phyloP scores from a whole-genome alignment of 2,797 vertebrate species.

The Sebastes minor region DNA sequence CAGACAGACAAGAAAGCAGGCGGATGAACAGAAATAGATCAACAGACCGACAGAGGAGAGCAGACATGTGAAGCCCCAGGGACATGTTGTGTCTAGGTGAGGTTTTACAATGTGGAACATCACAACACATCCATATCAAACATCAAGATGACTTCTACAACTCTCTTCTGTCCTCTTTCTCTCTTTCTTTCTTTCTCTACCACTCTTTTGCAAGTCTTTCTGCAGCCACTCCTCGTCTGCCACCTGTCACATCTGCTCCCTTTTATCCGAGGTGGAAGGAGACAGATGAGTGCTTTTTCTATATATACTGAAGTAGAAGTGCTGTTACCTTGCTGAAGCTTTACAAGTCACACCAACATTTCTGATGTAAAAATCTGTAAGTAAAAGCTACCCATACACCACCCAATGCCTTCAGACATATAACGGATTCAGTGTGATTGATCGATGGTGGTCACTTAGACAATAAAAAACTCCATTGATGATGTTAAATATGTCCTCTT shows the following conservation, averaged over 20 bases:
- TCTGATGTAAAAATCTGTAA: neutral
- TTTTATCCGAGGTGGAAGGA: neutral
- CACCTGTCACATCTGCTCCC: conserved; percentile 10
- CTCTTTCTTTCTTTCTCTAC: neutral
- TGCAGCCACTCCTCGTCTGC: conserved; percentile 9
- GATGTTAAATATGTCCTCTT: neutral
- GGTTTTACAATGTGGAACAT: conserved; percentile 53
- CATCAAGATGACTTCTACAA: conserved; percentile 42
- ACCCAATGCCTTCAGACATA: neutral
- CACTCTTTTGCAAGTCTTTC: neutral
- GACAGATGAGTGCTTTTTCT: neutral
- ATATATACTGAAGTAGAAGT: neutral
- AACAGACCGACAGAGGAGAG: conserved; percentile 33
- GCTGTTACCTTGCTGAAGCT: neutral
- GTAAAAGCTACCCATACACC: neutral
- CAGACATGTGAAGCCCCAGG: conserved; percentile 41
- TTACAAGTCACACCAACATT: neutral
- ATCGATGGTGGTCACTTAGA: neutral
- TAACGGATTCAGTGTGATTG: neutral
- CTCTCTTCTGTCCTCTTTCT: neutral
- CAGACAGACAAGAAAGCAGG: neutral
- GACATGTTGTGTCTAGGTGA: conserved; percentile 39
- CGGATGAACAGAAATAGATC: conserved; percentile 45
- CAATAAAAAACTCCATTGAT: neutral
- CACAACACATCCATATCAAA: conserved; percentile 55